Base-by-base conservation (phyloP, 2,797 vertebrate species). In the Meda fulgida region DNA sequence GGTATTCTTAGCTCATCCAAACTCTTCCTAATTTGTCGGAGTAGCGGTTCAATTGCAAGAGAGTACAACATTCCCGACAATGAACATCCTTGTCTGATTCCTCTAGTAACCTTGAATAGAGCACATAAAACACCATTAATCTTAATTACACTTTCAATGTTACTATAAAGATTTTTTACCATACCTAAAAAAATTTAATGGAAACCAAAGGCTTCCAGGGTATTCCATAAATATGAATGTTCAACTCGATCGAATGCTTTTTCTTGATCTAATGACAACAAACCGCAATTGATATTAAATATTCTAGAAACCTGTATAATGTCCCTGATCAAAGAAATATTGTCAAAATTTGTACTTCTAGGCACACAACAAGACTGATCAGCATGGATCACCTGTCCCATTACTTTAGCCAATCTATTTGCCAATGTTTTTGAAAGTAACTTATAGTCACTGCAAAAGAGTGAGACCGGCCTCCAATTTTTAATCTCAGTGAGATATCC, bases 191-290 rank as follows among this genome's bases (percentile, higher is more conserved):
- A 43, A 7, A 5, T 13, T 3, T 10, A n/a, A 16, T 73, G 2
- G n/a, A 67, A 83, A 34, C 31, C 72, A 83, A 76, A 83, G 26
- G 26, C 43, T n/a, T 83, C 21, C 7, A 76, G 31, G 36, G 26
- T 38, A 31, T 48, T 36, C 51, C 38, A 66, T 4, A 76, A 16
- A 29, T n/a, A 76, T 14, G 3, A 11, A 31, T 69, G 48, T 14
- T 69, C 70, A 5, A 84, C 46, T 4, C 36, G 3, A 13, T 84
- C 65, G 19, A 43, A 78, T 3, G 75, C 72, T 31, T 84, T 69
- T 18, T 78, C n/a, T 26, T 77, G 23, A 18, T 78, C 72, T 40
- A 67, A 11, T 3, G 46, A 70, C 21, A 69, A 14, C 8, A 84
- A 23, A 23, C 46, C 82, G 36, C 31, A 29, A 55, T 51, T 26